phyloP scores from a whole-genome alignment of 2,888 invertebrate species.

The Noctua comes region DNA sequence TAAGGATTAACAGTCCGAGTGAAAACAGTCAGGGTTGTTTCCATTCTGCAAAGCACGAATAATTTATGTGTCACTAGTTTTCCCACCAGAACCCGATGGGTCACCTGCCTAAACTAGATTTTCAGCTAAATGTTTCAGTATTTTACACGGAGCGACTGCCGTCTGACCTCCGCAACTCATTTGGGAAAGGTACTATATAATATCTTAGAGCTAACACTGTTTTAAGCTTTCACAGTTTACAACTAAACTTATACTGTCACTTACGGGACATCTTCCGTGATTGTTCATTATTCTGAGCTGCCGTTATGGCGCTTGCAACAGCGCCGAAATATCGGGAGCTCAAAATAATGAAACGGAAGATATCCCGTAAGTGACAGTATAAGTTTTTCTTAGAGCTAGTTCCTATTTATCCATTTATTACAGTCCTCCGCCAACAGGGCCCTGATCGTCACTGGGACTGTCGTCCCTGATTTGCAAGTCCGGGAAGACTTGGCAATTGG shows the following conservation, averaged over 20 bases:
- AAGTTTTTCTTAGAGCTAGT: constrained; percentile 49
- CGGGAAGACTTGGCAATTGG: not conserved
- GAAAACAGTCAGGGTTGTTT: not conserved
- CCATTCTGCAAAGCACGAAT: not conserved
- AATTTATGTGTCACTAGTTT: not conserved
- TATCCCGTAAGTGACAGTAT: too few species aligned
- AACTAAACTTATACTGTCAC: too few species aligned
- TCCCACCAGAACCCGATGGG: not conserved
- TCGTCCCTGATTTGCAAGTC: not conserved
- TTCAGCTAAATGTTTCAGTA: constrained; percentile 6
- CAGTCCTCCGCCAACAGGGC: not conserved
- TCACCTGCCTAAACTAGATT: not conserved
- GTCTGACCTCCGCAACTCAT: constrained; percentile 63
- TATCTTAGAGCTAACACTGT: constrained; percentile 51
- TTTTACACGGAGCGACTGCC: constrained; percentile 54
- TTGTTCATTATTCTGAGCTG: too few species aligned
- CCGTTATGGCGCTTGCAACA: too few species aligned
- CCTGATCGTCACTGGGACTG: not conserved
- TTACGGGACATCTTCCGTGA: too few species aligned
- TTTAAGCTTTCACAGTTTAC: too few species aligned
- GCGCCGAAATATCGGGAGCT: too few species aligned
- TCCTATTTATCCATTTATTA: constrained; percentile 7
- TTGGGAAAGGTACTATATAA: constrained; percentile 15
- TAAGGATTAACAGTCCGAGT: not conserved
- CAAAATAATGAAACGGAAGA: too few species aligned